A percentile compares a stretch with the other conserved stretches of the same genome.
Evolutionary conservation across 2,888 invertebrate genomes (phyloP).

Genomic region (Protonemura montana): DNA sequence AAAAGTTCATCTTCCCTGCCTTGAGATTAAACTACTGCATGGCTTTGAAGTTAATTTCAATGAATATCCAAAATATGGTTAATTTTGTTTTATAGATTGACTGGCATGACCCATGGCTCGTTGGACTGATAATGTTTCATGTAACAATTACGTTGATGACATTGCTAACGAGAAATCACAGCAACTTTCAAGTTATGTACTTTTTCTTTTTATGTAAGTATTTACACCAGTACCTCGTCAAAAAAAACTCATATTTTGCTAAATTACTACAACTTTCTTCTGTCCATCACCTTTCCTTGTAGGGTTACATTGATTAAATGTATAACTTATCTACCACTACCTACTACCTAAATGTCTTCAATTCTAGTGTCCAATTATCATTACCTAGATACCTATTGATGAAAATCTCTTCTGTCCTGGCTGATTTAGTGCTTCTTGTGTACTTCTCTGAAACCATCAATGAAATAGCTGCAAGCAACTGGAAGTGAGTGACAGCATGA

Average conservation of each 20-base stretch:
- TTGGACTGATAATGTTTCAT: slow-evolving; percentile 78
- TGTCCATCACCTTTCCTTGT: too few relatives aligned
- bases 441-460: slow-evolving; percentile 92
- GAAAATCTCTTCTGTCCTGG: neutral
- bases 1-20: too few relatives aligned
- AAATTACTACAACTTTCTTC: too few relatives aligned
- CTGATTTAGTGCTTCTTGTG: slow-evolving; percentile 75
- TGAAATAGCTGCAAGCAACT: slow-evolving; percentile 85
- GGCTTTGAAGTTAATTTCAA: too few relatives aligned
- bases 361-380: too few relatives aligned
- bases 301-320: too few relatives aligned
- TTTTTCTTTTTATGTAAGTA: slow-evolving; percentile 83
- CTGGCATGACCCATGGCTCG: slow-evolving; percentile 89
- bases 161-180: slow-evolving; percentile 82
- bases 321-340: too few relatives aligned
- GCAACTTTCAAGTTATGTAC: slow-evolving; percentile 84
- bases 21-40: too few relatives aligned
- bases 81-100: slow-evolving; percentile 73
- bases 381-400: too few relatives aligned
- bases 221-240: neutral
- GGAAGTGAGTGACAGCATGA: slow-evolving; percentile 64
- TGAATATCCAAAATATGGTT: neutral
- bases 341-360: too few relatives aligned
- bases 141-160: slow-evolving; percentile 79
- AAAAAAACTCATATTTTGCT: too few relatives aligned